Base-by-base conservation (phyloP, 2,888 invertebrate species). In the Chaetogeoica ovagalla region DNA sequence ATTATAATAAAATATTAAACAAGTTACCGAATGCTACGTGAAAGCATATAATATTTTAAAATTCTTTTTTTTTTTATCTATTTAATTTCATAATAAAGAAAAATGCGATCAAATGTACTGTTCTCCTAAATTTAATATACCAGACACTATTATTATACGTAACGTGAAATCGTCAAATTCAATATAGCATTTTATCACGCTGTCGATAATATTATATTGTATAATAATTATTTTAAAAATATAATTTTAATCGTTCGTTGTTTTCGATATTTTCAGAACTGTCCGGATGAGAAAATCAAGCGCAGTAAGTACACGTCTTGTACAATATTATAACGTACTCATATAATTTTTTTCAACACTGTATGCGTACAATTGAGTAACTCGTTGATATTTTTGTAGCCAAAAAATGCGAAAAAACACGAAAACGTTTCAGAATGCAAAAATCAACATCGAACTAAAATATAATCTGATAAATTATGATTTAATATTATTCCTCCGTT, bases 201-300 rank as follows among this genome's bases (percentile, higher is more conserved):
- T 30, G 4, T 30, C 30, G 30, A 30, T 30, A 30, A 30, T 30
- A 30, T 2, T 7, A 6, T n/a, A 59, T 59, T 5, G n/a, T n/a
- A 59, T n/a, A 59, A 59, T 59, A 59, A 19, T 30, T 30, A 30
- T 30, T 59, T 59, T 7, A 21, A 59, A 21, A 21, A 59, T 21
- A 59, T 9, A 5, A 30, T 48, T 13, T 15, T 60, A 48, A 66
- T 48, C 21, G 21, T 9, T 13, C 19, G 15, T 66, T 66, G 7
- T 43, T 66, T 21, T 48, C 0, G 21, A 6, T n/a, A 60, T 43
- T 81, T 81, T 55, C 82, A 83, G 83, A 83, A 82, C 59, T 83
- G 83, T 48, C 83, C 83, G 3, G 69, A 79, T 13, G 59, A 79
- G 9, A 81, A 83, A 23, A 81, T 81, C 71, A 82, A 83, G 43